A percentile compares a stretch with the other conserved stretches of the same genome.
phyloP scores from a whole-genome alignment of 2,797 vertebrate species.

The Bradypodion ventrale region DNA sequence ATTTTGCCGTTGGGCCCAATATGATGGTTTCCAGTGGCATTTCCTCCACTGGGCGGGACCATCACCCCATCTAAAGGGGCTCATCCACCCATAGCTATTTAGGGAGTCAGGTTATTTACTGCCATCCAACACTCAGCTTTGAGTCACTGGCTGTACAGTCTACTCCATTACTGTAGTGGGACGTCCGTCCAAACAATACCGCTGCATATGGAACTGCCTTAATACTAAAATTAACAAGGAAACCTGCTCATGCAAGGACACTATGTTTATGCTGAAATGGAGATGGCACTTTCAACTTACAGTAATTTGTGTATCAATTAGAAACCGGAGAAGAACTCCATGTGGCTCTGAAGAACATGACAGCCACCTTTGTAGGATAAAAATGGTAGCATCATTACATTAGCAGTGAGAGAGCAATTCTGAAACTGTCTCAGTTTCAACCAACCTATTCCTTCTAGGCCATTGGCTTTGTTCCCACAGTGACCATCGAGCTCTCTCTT shows the following conservation, averaged over 20 bases:
- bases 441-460: constrained; percentile 81
- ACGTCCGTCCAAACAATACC: too few species aligned
- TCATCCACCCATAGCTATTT: too few species aligned
- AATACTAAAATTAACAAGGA: neutral
- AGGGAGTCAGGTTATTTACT: too few species aligned
- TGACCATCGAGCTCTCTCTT: constrained; percentile 82
- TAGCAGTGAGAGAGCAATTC: neutral
- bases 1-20: too few species aligned
- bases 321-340: too few species aligned
- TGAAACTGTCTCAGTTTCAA: constrained; percentile 31
- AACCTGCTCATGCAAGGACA: neutral
- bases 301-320: neutral
- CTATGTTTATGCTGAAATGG: neutral
- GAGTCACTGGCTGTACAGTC: too few species aligned
- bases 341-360: neutral
- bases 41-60: too few species aligned
- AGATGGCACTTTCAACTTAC: neutral
- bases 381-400: neutral
- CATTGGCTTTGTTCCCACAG: constrained; percentile 83
- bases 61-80: too few species aligned
- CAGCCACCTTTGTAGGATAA: neutral
- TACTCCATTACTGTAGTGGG: too few species aligned
- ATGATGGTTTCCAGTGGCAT: too few species aligned
- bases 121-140: too few species aligned
- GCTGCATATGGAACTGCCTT: neutral